Conservation (phyloP, 2,888 invertebrate genomes). For the Temnothorax unifasciatus region DNA sequence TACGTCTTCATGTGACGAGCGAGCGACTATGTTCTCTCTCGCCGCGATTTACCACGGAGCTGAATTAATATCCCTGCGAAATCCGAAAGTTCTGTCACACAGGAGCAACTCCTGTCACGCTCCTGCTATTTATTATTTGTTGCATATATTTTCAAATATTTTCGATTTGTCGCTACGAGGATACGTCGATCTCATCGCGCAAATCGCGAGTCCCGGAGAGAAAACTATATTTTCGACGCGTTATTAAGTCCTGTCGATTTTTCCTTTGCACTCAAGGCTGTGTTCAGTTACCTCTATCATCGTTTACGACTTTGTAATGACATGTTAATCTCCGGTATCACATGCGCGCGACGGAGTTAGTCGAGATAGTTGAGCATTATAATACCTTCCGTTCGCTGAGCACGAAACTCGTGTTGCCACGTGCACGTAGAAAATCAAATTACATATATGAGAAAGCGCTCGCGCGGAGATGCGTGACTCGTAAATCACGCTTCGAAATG, state of each 20-base stretch:
- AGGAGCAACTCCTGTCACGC: background rate
- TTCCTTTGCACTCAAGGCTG: background rate
- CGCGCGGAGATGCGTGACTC: constrained; percentile 32
- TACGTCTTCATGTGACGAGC: background rate
- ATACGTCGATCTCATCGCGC: background rate
- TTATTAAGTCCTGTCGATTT: background rate
- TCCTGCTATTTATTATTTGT: background rate
- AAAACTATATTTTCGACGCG: background rate
- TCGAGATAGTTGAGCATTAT: background rate
- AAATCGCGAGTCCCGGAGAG: background rate
- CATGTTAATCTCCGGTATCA: constrained; percentile 31
- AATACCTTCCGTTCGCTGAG: constrained; percentile 29
- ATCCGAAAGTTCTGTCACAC: background rate
- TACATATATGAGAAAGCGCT: constrained; percentile 31
- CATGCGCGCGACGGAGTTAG: constrained; percentile 1
- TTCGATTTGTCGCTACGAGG: background rate
- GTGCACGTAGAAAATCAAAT: constrained; percentile 46
- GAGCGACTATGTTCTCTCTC: background rate
- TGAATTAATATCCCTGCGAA: background rate
- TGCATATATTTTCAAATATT: background rate
- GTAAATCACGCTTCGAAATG: constrained; percentile 46
- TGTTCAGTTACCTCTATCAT: background rate
- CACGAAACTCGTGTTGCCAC: constrained; percentile 8
- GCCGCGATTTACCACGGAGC: background rate
- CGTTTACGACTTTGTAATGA: background rate